phyloP scores from a whole-genome alignment of 2,888 invertebrate genomes.

The Proisotoma minuta region DNA sequence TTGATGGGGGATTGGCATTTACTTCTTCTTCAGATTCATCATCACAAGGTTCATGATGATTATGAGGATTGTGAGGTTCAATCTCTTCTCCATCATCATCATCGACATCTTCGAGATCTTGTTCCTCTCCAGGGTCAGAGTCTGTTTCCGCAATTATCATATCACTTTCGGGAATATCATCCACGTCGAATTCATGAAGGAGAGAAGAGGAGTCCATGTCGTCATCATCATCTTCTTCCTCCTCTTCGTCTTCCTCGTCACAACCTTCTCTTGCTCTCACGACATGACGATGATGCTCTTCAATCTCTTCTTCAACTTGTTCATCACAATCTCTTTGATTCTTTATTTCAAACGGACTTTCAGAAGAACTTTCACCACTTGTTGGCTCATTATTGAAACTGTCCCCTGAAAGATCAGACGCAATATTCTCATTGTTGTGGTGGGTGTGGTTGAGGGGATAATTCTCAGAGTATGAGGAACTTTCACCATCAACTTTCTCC shows the following conservation, averaged over 20 bases:
- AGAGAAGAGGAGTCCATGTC: neutral
- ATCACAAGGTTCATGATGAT: too few species aligned
- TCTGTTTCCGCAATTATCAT: slow-evolving; percentile 3
- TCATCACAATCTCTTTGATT: neutral
- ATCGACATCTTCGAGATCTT: slow-evolving; percentile 22
- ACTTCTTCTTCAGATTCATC: neutral
- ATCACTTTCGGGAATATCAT: slow-evolving; percentile 17
- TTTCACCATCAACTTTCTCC: too few species aligned
- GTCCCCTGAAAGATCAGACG: too few species aligned
- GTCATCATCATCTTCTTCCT: neutral
- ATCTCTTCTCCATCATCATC: slow-evolving; percentile 20
- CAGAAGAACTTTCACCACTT: too few species aligned
- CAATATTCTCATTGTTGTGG: too few species aligned
- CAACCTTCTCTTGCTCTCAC: slow-evolving; percentile 17
- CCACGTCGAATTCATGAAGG: neutral
- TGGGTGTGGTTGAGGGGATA: too few species aligned
- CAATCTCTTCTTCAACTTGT: slow-evolving; percentile 6
- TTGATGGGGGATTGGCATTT: slow-evolving; percentile 19
- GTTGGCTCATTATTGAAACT: too few species aligned
- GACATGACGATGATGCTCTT: slow-evolving; percentile 7
- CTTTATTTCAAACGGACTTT: too few species aligned
- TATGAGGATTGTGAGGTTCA: too few species aligned
- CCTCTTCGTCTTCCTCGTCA: neutral
- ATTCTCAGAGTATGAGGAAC: neutral
- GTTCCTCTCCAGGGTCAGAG: slow-evolving; percentile 26